Evolutionary conservation across 1,140 invertebrate species (phyloP).

Genomic region (Sweltsa coloradensis): DNA sequence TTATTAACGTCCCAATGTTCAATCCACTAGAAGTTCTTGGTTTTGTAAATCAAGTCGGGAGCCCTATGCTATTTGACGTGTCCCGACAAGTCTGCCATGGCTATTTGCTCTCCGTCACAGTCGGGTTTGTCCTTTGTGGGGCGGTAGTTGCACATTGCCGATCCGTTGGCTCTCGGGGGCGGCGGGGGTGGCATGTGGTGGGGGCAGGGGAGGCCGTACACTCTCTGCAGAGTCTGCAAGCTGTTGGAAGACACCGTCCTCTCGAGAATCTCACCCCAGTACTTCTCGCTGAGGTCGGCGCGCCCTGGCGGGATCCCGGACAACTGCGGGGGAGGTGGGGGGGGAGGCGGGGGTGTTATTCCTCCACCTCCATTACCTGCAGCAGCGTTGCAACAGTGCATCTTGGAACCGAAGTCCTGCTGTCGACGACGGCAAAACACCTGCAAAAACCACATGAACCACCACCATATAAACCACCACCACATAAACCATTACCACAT

Average conservation of each 20-base stretch:
- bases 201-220: constrained; percentile 14
- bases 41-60: too few species aligned
- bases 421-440: constrained; percentile 22
- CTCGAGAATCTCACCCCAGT: constrained; percentile 63
- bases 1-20: too few species aligned
- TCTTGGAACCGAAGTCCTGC: constrained; percentile 27
- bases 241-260: constrained; percentile 54
- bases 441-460: too few species aligned
- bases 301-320: constrained; percentile 42
- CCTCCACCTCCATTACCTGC: neutral
- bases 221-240: constrained; percentile 43
- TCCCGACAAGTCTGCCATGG: too few species aligned
- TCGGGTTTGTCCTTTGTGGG: neutral
- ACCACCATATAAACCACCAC: too few species aligned
- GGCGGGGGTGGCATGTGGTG: neutral
- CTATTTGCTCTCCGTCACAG: neutral
- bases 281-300: constrained; percentile 59
- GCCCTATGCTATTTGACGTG: too few species aligned
- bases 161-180: neutral
- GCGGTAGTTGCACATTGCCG: neutral
- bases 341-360: constrained; percentile 12
- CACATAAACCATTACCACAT: too few species aligned
- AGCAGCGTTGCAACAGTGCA: constrained; percentile 31
- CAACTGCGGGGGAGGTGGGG: constrained; percentile 21
- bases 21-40: too few species aligned